Base-by-base conservation (phyloP, 2,888 invertebrate genomes). In the Bombyx huttoni region DNA sequence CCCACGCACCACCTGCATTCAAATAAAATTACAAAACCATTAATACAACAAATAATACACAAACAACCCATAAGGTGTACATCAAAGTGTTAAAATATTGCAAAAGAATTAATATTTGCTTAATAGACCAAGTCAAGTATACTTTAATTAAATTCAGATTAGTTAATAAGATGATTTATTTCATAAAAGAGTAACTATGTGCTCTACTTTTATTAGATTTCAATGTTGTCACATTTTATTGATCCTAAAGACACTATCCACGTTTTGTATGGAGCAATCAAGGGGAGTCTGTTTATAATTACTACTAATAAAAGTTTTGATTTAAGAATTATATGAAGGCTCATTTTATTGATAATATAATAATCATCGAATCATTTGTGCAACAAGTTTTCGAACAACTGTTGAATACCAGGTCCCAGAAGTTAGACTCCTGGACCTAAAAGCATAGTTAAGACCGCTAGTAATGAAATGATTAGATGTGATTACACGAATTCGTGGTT, bases 1-100 rank as follows among this genome's bases (percentile, higher is more conserved):
- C 55, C 95, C 95, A 56, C 92, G 91, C 70, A 95, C 94, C 79
- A 95, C 94, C 91, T 93, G 90, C 7, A 34, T 48, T 34, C 46
- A 46, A 24, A 35, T 49, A 7, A 48, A 10, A 40, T 40, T 40
- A 40, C 0, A 40, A 10, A 40, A 12, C 9, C 1, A 40, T 40
- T 10, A 12, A 1, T 40, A 10, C 12, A 10, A 40, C 7, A 40
- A 40, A 24, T 24, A 24, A 24, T 3, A 24, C 24, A 24, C 24
- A 24, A 24, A 24, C 2, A 2, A 24, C 24, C 3, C 24, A 24
- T 24, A 24, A 24, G 3, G 24, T n/a, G n/a, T n/a, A n/a, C n/a
- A n/a, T n/a, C n/a, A n/a, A n/a, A n/a, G n/a, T 3, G 24, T 24
- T 24, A 3, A 5, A 24, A 24, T 24, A 24, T 24, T 24, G 24